phyloP scores from a whole-genome alignment of 2,888 invertebrate genomes.

The Arrhopalites spinosus region DNA sequence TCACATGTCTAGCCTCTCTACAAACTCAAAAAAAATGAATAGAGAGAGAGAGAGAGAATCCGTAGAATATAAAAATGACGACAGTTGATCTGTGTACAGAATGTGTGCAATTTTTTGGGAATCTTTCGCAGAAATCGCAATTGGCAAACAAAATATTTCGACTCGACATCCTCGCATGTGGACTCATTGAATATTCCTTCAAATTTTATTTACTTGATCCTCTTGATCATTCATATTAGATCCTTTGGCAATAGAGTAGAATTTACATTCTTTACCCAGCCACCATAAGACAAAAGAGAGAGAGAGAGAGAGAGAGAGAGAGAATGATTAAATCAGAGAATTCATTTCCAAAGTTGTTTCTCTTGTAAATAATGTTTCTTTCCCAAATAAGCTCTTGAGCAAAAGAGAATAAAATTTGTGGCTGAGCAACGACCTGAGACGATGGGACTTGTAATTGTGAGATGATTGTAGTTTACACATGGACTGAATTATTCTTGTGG shows the following conservation, averaged over 20 bases:
- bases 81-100: background rate
- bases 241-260: background rate
- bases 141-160: constrained; percentile 32
- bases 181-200: background rate
- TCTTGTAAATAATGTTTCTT: constrained; percentile 1
- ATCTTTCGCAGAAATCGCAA: constrained; percentile 29
- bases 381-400: background rate
- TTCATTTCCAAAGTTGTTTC: too few relatives aligned
- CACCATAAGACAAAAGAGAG: background rate
- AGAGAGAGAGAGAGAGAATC: constrained; percentile 5
- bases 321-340: background rate
- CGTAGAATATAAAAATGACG: constrained; percentile 3
- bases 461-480: too few relatives aligned
- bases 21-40: background rate
- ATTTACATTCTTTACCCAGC: background rate
- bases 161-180: too few relatives aligned
- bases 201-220: background rate
- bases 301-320: background rate
- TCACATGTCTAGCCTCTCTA: too few relatives aligned
- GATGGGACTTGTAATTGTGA: too few relatives aligned
- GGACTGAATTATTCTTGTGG: too few relatives aligned
- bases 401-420: too few relatives aligned
- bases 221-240: background rate
- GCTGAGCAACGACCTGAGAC: too few relatives aligned
- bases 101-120: background rate